A percentile compares a stretch with the other conserved stretches of the same genome.
Evolutionary conservation across 37 sponge, comb jelly and placozoan species (phyloP).

Genomic region (Ephydatia muelleri): DNA sequence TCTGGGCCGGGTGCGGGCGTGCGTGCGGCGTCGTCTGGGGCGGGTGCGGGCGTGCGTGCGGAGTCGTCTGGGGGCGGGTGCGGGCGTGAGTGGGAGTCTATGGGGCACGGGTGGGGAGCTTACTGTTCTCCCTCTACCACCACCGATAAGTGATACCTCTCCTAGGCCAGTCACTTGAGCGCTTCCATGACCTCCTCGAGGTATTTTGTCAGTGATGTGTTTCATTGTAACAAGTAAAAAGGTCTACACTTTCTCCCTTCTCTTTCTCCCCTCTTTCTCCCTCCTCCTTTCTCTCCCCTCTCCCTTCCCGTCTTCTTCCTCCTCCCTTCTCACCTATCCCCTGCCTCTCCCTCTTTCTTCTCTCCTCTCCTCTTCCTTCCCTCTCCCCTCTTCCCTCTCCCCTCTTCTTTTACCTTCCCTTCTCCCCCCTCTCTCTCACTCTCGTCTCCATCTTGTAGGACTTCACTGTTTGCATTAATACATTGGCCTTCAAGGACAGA

Average conservation of each 20-base stretch:
- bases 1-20: no score
- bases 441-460: conserved; percentile 58
- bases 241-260: neutral
- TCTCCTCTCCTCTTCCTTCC: no score
- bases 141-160: conserved; percentile 1
- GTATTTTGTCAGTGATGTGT: conserved; percentile 12
- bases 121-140: neutral
- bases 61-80: neutral
- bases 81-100: neutral
- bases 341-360: no score
- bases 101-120: neutral
- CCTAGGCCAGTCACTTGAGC: conserved; percentile 13
- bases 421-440: neutral
- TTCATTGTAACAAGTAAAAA: neutral
- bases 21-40: no score
- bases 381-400: no score
- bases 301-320: no score
- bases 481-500: conserved; percentile 31
- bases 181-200: conserved; percentile 46
- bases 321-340: no score
- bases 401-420: no score
- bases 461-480: conserved; percentile 31
- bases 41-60: no score
- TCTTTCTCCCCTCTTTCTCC: neutral
- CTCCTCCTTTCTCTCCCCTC: neutral